Conservation (phyloP, 2,797 vertebrate species). For the Labroides dimidiatus region DNA sequence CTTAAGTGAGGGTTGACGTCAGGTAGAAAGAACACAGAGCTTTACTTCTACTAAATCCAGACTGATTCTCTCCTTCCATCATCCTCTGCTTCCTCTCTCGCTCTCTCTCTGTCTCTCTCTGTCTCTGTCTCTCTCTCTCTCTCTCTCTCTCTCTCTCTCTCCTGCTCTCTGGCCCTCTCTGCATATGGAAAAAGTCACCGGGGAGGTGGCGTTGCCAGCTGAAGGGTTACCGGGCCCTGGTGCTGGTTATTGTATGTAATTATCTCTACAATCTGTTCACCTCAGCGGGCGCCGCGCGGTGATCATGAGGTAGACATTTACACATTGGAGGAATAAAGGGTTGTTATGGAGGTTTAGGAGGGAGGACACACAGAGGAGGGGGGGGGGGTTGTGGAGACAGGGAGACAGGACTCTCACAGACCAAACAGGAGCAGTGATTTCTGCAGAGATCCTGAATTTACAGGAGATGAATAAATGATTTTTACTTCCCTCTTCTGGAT, state of each 20-base stretch:
- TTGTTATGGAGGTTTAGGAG: constrained; percentile 62
- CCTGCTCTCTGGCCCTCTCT: constrained; percentile 63
- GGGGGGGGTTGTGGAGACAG: constrained; percentile 39
- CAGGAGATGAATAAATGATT: too few species aligned
- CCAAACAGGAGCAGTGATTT: constrained; percentile 29
- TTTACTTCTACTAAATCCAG: too few species aligned
- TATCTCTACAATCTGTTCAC: constrained; percentile 98
- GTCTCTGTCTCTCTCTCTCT: too few species aligned
- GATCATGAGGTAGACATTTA: constrained; percentile 95
- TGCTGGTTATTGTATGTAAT: constrained; percentile 97
- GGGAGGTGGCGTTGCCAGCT: constrained; percentile 93
- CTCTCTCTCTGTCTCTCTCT: too few species aligned
- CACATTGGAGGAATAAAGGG: constrained; percentile 81
- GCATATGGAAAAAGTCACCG: constrained; percentile 93
- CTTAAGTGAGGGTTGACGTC: too few species aligned
- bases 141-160: not conserved
- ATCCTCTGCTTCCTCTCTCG: too few species aligned
- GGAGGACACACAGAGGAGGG: constrained; percentile 43
- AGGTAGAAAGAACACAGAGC: too few species aligned
- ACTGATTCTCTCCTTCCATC: not conserved
- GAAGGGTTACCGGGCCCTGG: constrained; percentile 94
- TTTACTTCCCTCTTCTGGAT: too few species aligned
- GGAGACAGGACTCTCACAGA: constrained; percentile 30
- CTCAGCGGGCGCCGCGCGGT: constrained; percentile 93
- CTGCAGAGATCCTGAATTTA: not conserved